Base-by-base conservation (phyloP, 2,113 vertebrate species). In the Mustela nigripes region DNA sequence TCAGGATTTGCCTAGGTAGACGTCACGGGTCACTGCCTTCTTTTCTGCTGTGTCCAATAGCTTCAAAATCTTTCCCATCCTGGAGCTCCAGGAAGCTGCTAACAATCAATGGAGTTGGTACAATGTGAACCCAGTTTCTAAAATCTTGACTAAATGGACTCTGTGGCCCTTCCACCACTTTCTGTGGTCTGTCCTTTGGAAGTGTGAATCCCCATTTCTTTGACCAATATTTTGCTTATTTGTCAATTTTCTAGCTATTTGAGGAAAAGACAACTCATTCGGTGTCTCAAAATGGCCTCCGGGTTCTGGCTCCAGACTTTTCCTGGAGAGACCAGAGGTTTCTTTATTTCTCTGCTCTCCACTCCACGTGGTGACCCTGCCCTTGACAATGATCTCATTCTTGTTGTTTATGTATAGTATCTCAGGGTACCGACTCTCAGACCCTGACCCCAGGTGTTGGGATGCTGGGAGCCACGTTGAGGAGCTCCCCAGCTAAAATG, bases 91-190 rank as follows among this genome's bases (percentile, higher is more conserved):
- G 58, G 65, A 85, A 60, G 67, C 26, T 1, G 3, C 15, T 58
- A 1, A 1, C 31, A 31, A 5, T 31, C 11, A 74, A 11, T 1
- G 56, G 76, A 56, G 0, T 33, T 42, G 31, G 26, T 1, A 53
- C 71, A 69, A 45, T 22, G 8, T 7, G 15, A 94, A 87, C 14
- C 7, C 36, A 16, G 14, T 33, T 82, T 39, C 50, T 15, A 24
- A 39, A 0, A 7, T 78, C 21, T 50, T 16, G 36, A 19, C 10
- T 53, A 21, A 62, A 62, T 24, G 58, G 53, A 15, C 4, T 5
- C 22, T 5, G 4, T 8, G 18, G 10, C 11, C 15, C 73, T 92
- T 69, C 12, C 10, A 36, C 73, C 8, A 2, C 8, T 78, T 76
- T 50, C n/a, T 71, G 7, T 9, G 42, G 12, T 45, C 24, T 69